Conservation (phyloP, 2,113 vertebrate species). For the Stomatorhinus ivindoensis region DNA sequence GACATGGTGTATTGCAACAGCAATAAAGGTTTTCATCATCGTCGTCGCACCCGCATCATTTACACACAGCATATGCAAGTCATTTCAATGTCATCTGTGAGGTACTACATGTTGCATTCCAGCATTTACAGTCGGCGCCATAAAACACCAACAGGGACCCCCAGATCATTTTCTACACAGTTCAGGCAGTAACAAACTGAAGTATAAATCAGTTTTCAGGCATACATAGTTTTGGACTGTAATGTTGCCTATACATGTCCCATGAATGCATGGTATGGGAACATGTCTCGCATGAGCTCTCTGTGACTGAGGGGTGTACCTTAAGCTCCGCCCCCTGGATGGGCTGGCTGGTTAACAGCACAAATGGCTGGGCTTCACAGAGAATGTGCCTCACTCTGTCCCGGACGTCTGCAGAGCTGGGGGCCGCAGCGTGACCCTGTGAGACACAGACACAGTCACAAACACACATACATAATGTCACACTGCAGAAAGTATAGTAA, state of each 20-base stretch:
- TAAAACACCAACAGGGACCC: neutral
- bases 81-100: neutral
- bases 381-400: constrained; percentile 66
- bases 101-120: neutral
- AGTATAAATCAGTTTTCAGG: neutral
- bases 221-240: neutral
- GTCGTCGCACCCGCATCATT: neutral
- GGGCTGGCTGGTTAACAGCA: constrained; percentile 69
- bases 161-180: neutral
- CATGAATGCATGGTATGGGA: neutral
- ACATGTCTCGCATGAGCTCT: neutral
- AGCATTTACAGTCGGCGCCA: neutral
- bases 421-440: constrained; percentile 37
- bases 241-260: neutral
- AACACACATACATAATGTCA: neutral
- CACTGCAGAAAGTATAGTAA: neutral
- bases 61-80: constrained; percentile 25
- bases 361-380: constrained; percentile 60
- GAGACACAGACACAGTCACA: neutral
- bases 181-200: neutral
- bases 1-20: too few species aligned
- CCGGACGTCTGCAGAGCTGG: constrained; percentile 49
- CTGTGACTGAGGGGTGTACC: constrained; percentile 48
- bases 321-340: constrained; percentile 59
- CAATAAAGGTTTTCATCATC: too few species aligned